Evolutionary conservation across 2,113 vertebrate genomes (phyloP).

Genomic region (Columba livia): DNA sequence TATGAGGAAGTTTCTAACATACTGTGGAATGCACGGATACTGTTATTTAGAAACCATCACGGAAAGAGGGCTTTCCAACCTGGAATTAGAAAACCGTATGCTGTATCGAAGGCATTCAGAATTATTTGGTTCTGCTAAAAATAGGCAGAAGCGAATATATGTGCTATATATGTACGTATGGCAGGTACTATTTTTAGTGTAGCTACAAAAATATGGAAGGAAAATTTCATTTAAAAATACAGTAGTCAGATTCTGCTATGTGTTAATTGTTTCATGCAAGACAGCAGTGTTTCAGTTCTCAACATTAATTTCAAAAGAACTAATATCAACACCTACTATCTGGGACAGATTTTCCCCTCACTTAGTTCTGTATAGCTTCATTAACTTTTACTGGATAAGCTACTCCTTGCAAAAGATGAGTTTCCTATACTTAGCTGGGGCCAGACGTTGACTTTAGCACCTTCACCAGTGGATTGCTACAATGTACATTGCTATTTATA

Average conservation of each 20-base stretch:
- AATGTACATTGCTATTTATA: background rate
- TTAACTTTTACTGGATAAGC: slow-evolving; percentile 23
- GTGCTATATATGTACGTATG: background rate
- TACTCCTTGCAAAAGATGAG: background rate
- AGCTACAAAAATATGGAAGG: background rate
- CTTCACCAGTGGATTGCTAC: background rate
- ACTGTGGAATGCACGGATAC: background rate
- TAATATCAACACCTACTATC: background rate
- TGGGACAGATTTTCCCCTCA: background rate
- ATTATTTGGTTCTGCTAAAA: background rate
- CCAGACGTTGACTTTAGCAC: background rate
- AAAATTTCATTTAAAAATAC: background rate
- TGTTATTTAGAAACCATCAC: background rate
- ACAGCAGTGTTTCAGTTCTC: background rate
- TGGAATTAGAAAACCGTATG: background rate
- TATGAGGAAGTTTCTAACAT: slow-evolving; percentile 28
- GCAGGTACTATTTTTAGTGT: background rate
- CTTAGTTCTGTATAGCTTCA: background rate
- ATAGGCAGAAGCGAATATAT: background rate
- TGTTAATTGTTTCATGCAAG: background rate
- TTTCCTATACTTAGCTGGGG: background rate
- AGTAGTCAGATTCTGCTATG: background rate
- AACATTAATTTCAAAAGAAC: background rate
- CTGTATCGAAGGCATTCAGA: background rate
- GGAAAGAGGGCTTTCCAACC: background rate